phyloP scores from a whole-genome alignment of 2,113 vertebrate genomes.

The Scopus umbretta region DNA sequence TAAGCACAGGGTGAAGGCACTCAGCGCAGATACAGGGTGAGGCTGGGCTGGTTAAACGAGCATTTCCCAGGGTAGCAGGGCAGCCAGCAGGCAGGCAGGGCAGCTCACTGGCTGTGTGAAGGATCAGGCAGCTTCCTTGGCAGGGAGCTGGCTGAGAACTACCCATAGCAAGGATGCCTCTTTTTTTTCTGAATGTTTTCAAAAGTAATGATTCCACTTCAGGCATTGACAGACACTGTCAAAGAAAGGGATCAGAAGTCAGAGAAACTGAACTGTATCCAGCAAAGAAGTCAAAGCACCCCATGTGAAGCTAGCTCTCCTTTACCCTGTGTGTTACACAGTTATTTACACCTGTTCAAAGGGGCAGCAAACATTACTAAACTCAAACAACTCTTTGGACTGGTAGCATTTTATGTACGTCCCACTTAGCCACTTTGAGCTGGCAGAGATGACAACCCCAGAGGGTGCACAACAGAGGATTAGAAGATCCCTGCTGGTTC shows the following conservation, averaged over 20 bases:
- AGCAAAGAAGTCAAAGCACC: background rate
- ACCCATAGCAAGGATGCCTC: background rate
- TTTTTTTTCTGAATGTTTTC: background rate
- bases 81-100: background rate
- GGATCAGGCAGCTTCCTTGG: background rate
- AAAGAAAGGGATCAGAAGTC: background rate
- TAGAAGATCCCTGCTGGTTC: background rate
- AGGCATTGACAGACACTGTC: background rate
- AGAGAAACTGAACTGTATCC: background rate
- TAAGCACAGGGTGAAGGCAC: background rate
- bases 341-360: background rate
- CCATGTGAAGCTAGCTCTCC: background rate
- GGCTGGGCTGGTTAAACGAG: background rate
- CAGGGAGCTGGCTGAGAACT: background rate
- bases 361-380: background rate
- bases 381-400: background rate
- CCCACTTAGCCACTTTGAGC: background rate
- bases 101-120: background rate
- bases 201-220: background rate
- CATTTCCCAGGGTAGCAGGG: background rate
- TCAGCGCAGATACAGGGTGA: background rate
- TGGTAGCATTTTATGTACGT: background rate
- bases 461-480: background rate
- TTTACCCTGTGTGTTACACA: background rate
- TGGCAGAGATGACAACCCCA: background rate